Conservation (phyloP, 2,797 vertebrate species). For the Chiloscyllium punctatum region DNA sequence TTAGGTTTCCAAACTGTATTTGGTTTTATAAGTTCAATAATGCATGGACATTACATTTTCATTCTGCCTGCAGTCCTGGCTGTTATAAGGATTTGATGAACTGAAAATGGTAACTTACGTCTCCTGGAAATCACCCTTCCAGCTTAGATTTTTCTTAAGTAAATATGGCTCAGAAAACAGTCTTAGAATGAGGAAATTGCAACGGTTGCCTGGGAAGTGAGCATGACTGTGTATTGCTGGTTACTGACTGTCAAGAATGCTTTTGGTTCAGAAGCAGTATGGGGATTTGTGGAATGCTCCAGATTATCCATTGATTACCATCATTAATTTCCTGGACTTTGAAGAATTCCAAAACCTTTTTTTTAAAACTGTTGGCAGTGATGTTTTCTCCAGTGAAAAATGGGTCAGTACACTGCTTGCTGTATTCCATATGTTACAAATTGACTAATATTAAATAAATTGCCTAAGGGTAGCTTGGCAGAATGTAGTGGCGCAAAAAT, state of each 20-base stretch:
- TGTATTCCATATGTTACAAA: neutral
- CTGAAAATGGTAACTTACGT: neutral
- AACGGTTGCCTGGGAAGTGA: neutral
- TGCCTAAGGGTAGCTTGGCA: neutral
- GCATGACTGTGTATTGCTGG: neutral
- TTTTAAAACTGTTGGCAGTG: neutral
- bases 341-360: neutral
- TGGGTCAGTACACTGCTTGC: neutral
- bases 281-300: neutral
- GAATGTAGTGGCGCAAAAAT: neutral
- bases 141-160: neutral
- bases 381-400: neutral
- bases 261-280: neutral
- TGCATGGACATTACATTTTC: neutral
- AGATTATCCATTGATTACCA: neutral
- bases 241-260: neutral
- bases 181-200: neutral
- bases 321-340: neutral
- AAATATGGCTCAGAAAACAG: neutral
- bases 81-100: neutral
- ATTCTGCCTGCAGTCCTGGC: neutral
- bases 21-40: too few relatives aligned
- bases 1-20: too few relatives aligned
- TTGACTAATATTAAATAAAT: neutral
- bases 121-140: neutral